Evolutionary conservation across 2,113 vertebrate species (phyloP).

Genomic region (Polyodon spathula): DNA sequence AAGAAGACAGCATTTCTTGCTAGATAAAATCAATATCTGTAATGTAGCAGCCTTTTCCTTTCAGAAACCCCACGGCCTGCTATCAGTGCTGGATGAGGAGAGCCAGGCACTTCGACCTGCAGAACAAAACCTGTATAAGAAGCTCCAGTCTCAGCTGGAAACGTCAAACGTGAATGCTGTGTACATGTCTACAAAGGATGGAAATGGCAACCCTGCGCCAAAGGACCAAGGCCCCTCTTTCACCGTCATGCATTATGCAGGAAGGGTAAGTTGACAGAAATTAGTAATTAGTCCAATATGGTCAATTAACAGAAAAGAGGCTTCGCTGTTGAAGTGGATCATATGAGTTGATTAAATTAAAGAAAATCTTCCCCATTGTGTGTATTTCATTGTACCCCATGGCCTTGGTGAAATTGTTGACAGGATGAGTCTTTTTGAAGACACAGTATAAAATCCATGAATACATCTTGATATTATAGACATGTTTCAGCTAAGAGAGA

Average conservation of each 20-base stretch:
- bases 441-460: too few species aligned
- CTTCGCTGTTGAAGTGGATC: neutral
- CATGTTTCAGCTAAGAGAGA: too few species aligned
- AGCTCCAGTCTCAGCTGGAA: constrained; percentile 72
- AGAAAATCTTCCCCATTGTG: neutral
- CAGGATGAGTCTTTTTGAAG: too few species aligned
- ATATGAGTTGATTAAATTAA: neutral
- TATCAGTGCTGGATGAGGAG: constrained; percentile 84
- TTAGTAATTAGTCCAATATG: neutral
- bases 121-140: constrained; percentile 74
- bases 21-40: constrained; percentile 1
- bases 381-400: neutral
- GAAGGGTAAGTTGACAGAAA: constrained; percentile 60
- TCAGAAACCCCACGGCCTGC: constrained; percentile 82
- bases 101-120: constrained; percentile 65
- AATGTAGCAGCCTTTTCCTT: constrained; percentile 25
- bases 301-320: neutral
- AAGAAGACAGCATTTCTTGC: neutral
- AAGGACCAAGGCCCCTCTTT: constrained; percentile 75
- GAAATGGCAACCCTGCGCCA: constrained; percentile 81
- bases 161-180: constrained; percentile 56
- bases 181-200: constrained; percentile 74
- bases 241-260: constrained; percentile 78
- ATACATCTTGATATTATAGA: too few species aligned
- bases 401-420: too few species aligned